Conservation (phyloP, 2,888 invertebrate species). For the Agrenia bidenticulata region DNA sequence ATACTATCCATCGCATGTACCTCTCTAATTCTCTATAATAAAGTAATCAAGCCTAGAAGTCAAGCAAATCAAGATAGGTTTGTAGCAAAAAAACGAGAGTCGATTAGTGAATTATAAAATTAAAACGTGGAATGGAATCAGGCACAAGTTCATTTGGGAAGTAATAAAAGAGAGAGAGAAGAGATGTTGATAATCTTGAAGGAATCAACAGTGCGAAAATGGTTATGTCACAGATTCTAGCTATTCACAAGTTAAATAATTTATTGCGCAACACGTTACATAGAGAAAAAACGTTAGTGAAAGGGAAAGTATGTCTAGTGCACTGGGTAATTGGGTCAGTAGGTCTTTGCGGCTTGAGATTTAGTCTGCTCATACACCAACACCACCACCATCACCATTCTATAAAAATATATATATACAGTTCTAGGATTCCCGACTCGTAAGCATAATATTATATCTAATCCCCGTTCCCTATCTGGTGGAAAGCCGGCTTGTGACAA, state of each 20-base stretch:
- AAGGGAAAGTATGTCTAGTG: slow-evolving; percentile 54
- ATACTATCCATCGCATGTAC: too few relatives aligned
- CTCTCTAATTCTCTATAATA: too few relatives aligned
- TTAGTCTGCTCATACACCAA: background rate
- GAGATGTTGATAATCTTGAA: background rate
- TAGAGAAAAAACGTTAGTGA: slow-evolving; percentile 29
- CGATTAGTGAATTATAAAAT: too few relatives aligned
- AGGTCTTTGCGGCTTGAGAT: slow-evolving; percentile 42
- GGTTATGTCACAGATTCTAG: background rate
- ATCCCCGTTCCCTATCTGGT: background rate
- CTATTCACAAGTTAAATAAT: background rate
- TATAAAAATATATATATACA: too few relatives aligned
- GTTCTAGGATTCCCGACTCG: background rate
- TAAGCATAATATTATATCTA: too few relatives aligned
- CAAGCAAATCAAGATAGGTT: too few relatives aligned
- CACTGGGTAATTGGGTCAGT: slow-evolving; percentile 54
- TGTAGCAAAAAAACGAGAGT: background rate
- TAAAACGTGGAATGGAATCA: too few relatives aligned
- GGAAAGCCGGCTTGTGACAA: slow-evolving; percentile 1
- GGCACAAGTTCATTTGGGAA: too few relatives aligned
- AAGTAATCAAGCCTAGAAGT: too few relatives aligned
- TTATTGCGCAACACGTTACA: slow-evolving; percentile 42
- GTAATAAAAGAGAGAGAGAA: too few relatives aligned
- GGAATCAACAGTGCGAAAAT: slow-evolving; percentile 8
- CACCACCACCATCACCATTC: background rate